Base-by-base conservation (phyloP, 2,797 vertebrate species). In the Spea hammondii region DNA sequence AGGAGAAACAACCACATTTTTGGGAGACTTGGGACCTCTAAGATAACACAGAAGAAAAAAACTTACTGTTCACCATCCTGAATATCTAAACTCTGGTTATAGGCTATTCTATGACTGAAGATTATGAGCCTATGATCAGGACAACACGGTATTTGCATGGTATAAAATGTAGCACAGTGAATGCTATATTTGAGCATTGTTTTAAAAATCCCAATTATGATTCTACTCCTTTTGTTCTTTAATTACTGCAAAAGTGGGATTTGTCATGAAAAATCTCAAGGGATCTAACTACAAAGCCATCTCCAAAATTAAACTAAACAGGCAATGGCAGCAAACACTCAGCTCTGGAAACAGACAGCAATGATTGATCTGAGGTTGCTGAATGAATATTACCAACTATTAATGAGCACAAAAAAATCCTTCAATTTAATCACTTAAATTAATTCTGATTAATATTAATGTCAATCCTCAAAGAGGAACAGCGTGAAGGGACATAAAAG, bases 201-300 rank as follows among this genome's bases (percentile, higher is more conserved):
- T 93, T 94, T 94, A 94, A 93, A 95, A 96, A 96, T 94, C 91
- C 92, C 90, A 92, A 95, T 94, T 94, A 93, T 87, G 88, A 94
- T 91, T 32, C 92, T 92, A 90, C 92, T 92, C 85, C 81, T 82
- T 48, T 12, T 86, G 85, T 82, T 88, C 86, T 93, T 94, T 96
- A 98, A 99, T 98, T 97, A 96, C 91, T 92, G 93, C 87, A 91
- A 93, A 17, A 95, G 92, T 87, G 92, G 94, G 95, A 96, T 98
- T 97, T 97, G 94, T 92, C 93, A 88, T 88, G 82, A 79, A 32
- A 62, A 73, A 82, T 89, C 92, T 86, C 91, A 57, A 64, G 91
- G 89, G 92, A 94, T 88, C 78, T 83, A 84, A 74, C 85, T 74
- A 86, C 87, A 87, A 91, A 90, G 89, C 88, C 85, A 89, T 89